Evolutionary conservation across 2,888 invertebrate species (phyloP).

Genomic region (Gortyna flavago): DNA sequence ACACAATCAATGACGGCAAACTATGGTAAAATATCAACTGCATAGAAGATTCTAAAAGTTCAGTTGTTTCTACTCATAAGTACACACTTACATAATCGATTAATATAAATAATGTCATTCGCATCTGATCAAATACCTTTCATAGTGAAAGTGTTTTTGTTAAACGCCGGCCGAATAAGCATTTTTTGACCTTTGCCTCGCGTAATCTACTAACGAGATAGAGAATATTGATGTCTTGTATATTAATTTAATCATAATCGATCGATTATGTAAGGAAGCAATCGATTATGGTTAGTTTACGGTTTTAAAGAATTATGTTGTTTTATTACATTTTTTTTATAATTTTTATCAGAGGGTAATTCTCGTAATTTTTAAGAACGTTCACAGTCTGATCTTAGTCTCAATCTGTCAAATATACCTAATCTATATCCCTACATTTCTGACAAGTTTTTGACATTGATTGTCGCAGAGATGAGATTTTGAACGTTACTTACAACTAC

Average conservation of each 20-base stretch:
- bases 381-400: too few relatives aligned
- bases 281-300: constrained; percentile 1
- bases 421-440: too few relatives aligned
- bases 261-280: constrained; percentile 31
- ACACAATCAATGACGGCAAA: too few relatives aligned
- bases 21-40: neutral
- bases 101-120: constrained; percentile 30
- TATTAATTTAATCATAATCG: constrained; percentile 23
- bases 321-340: neutral
- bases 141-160: constrained; percentile 50
- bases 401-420: too few relatives aligned
- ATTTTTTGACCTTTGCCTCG: constrained; percentile 51
- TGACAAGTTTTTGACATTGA: too few relatives aligned
- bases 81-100: constrained; percentile 5
- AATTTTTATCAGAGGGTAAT: too few relatives aligned
- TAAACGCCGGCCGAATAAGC: constrained; percentile 30
- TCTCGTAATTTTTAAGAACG: too few relatives aligned
- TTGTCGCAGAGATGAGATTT: too few relatives aligned
- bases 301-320: constrained; percentile 1
- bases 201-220: constrained; percentile 20
- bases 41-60: neutral
- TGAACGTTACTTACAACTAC: too few relatives aligned
- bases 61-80: neutral
- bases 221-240: constrained; percentile 36
- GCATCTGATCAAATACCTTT: constrained; percentile 25